Base-by-base conservation (phyloP, 1,140 invertebrate genomes). In the Micrasema minimum region DNA sequence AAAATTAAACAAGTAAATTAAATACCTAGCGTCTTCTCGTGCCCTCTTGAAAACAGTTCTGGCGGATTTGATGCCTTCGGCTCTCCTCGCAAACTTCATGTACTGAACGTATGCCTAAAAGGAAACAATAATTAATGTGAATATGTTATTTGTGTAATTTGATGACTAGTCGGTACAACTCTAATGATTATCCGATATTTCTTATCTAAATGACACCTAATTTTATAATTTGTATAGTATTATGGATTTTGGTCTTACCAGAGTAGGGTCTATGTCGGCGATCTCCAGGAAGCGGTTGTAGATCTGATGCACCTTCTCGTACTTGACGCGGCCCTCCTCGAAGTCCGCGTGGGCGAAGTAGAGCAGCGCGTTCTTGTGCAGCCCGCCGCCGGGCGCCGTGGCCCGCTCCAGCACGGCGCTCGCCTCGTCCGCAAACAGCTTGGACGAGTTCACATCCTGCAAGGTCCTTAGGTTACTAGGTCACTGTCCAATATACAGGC, bases 261-360 rank as follows among this genome's bases (percentile, higher is more conserved):
- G 83, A 1, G 97, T 98, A 1, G 97, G 97, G 86, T 99, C 96
- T 51, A 97, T 91, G 76, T 96, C 93, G 72, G 88, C 82, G 78
- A 96, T 92, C 77, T 94, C 93, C 12, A 99, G 83, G 78, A 96
- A 92, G 75, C 93, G 92, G 68, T 96, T 93, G 83, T 99, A 99
- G 77, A 99, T 99, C 78, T 93, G 91, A 83, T 99, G 96, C 0
- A 98, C 97, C 87, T 98, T 98, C 70, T 99, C 96, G 81, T 97
- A 97, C 79, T 97, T 97, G 77, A 98, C 89, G 50, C 97, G 85
- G 26, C 96, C 93, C 85, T 99, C 98, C 85, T 99, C 97, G 79
- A 99, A 99, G 84, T 99, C 98, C 1, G 97, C 96, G 80, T 99
- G 98, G 0, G 97, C 96, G 85, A 99, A 99, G 80, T 99, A 97